These are phyloP conservation scores for Laupala kohalensis DNA, from an alignment of 1,140 invertebrate genomes.

Conservation along the genomic window DNA sequence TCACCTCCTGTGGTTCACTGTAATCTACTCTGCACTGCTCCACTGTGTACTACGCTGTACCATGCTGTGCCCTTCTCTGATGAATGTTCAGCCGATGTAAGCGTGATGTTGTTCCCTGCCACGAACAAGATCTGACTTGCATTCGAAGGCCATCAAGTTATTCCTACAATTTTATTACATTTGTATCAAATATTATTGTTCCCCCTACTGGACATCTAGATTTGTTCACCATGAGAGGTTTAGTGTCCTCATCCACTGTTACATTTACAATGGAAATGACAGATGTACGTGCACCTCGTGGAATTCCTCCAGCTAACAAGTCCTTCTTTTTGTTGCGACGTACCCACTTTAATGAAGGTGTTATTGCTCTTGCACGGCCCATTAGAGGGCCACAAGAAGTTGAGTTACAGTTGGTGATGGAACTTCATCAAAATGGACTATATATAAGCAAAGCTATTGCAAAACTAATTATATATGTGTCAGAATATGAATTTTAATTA, in stretches of 20 bases:
- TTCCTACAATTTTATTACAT: constrained; percentile 83
- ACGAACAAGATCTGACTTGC: constrained; percentile 51
- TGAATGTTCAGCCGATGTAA: constrained; percentile 57
- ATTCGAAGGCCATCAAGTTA: constrained; percentile 63
- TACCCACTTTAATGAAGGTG: constrained; percentile 47
- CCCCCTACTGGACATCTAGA: constrained; percentile 50
- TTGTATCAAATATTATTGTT: constrained; percentile 69
- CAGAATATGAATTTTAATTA: constrained; percentile 41
- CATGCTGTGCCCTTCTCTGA: background rate
- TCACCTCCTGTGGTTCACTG: background rate
- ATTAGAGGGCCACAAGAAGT: constrained; percentile 80
- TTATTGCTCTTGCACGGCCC: constrained; percentile 52
- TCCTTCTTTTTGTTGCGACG: constrained; percentile 47
- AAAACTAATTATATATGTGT: constrained; percentile 72
- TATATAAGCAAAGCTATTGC: constrained; percentile 68
- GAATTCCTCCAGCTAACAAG: constrained; percentile 43
- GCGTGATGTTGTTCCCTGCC: constrained; percentile 50
- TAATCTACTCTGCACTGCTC: background rate
- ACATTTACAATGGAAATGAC: constrained; percentile 62
- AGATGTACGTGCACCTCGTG: constrained; percentile 42
- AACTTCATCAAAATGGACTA: constrained; percentile 47
- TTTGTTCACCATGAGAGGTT: constrained; percentile 70
- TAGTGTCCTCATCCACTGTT: constrained; percentile 48
- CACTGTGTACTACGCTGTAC: background rate
- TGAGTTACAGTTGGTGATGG: constrained; percentile 74